Base-by-base conservation (phyloP, 1,140 invertebrate genomes). In the Hylaeus volcanicus region DNA sequence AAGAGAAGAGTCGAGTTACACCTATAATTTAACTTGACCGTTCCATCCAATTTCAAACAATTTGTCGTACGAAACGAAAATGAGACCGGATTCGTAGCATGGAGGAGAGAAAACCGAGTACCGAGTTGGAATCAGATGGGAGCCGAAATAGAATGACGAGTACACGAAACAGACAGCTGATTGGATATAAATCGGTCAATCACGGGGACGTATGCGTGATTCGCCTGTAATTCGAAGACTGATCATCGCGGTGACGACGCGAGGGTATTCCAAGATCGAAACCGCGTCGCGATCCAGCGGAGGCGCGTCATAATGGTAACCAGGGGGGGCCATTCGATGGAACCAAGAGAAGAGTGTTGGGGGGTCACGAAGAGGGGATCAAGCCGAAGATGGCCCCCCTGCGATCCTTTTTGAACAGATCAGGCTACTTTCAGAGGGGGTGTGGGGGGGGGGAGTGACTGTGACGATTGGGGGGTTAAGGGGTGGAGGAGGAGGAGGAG, bases 161-260 rank as follows among this genome's bases (percentile, higher is more conserved):
- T 11, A 53, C 11, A 8, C 12, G 56, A 15, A 26, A 8, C 11
- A 5, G 58, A 9, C 56, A 15, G 63, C 61, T 75, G 61, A 73
- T 5, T 45, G 3, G 43, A 45, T 45, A 45, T 45, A 45, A 5
- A 45, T 51, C 51, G 51, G 2, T 51, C 51, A 11, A 51, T 51
- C 9, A 51, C 51, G 51, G 51, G 11, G 51, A 51, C 51, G 77
- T 79, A 83, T 88, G 88, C 88, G 86, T 87, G 81, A 87, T 91
- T 90, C 89, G 89, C 85, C 86, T 83, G 91, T 92, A 90, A 92
- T 92, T 91, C 89, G 90, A 91, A 89, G 91, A 92, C 91, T 92
- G 91, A 89, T 89, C 89, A 92, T 91, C 88, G 88, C 84, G 75
- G 85, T 86, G 86, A 86, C 90, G 88, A 87, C 88, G 85, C 89